Base-by-base conservation (phyloP, 1,140 invertebrate genomes). In the Drosophila dunni region DNA sequence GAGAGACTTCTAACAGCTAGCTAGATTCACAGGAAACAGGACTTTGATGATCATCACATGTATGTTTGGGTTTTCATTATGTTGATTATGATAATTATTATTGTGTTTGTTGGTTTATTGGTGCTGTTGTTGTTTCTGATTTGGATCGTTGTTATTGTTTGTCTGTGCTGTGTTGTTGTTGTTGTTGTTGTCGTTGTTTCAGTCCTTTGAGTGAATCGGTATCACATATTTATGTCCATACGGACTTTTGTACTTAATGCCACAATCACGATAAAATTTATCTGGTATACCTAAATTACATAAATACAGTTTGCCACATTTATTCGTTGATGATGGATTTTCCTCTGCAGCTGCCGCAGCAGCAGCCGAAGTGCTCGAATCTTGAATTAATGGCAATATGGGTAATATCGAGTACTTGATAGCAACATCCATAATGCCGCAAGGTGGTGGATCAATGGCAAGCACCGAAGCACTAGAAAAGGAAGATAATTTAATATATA, bases 171-270 rank as follows among this genome's bases (percentile, higher is more conserved):
- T 75, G 61, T 50, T 82, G 61, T 20, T 82, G 65, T 50, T 82
- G 61, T 20, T 82, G 65, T 56, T 76, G 46, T 67, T 76, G 33
- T 79, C 75, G 64, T 75, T 91, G 79, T 90, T 91, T 91, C 84
- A 92, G 81, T 92, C 88, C 88, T 94, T 94, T 71, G 94, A 94
- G 94, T 98, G 96, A 74, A 98, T 94, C 69, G 97, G 95, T 93
- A 98, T 97, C 79, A 97, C 95, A 93, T 97, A 96, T 93, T 97
- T 96, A 45, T 97, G 95, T 70, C 97, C 97, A 93, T 98, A 98
- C 6, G 97, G 97, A 64, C 97, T 97, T 79, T 94, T 94, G 92
- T 98, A 98, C 38, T 94, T 94, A 67, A 98, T 96, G 45, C 95
- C 95, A 77, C 96, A 94, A 78, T 96, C 95, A 51, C 93, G 93